phyloP scores from a whole-genome alignment of 2,113 vertebrate species.

The Climacteris rufus region DNA sequence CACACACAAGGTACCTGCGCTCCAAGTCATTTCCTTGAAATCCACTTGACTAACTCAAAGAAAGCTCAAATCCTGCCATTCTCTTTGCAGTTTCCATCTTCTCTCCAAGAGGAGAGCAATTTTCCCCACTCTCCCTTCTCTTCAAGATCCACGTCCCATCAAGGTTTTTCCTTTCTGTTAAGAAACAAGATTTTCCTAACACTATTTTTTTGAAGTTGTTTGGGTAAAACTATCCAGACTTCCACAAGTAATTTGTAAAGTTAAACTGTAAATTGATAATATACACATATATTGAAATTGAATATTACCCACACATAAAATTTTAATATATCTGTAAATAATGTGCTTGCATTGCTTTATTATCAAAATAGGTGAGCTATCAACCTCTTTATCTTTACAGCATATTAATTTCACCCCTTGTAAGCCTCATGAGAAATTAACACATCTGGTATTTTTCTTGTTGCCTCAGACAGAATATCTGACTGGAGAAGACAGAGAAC shows the following conservation, averaged over 20 bases:
- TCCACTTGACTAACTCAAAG: background rate
- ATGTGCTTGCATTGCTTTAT: fast-evolving
- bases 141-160: background rate
- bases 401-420: background rate
- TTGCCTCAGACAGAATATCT: background rate
- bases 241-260: background rate
- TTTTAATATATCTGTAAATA: background rate
- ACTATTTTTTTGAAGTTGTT: background rate
- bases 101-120: background rate
- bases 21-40: background rate
- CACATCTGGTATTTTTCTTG: background rate
- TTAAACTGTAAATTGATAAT: background rate
- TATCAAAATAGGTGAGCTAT: background rate
- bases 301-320: background rate
- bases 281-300: background rate
- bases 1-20: background rate
- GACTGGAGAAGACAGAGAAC: background rate
- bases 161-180: background rate
- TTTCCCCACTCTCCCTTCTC: fast-evolving
- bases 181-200: background rate
- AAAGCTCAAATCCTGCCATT: background rate
- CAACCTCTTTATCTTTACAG: background rate
- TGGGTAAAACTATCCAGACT: background rate
- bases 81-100: background rate
- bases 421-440: background rate